These are phyloP conservation scores for Nothocercus nigrocapillus DNA, from an alignment of 2,113 vertebrate genomes.

Conservation along the genomic window DNA sequence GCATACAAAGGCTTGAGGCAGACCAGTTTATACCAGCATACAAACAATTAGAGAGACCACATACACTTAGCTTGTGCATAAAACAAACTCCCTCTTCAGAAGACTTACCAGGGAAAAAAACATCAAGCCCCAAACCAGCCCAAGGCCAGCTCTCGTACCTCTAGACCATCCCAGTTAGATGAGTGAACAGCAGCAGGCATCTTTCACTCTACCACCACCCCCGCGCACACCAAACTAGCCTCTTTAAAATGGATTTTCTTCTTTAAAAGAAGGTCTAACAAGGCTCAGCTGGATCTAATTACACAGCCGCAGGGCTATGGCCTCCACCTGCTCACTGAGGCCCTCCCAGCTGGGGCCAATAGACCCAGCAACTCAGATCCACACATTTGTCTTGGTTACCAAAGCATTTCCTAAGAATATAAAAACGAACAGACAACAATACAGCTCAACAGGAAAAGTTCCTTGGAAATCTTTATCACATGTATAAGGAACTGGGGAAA, in stretches of 20 bases:
- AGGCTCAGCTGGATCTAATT: not conserved
- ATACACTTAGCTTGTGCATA: not conserved
- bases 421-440: accelerated
- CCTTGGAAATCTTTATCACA: not conserved
- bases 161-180: not conserved
- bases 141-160: not conserved
- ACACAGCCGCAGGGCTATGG: not conserved
- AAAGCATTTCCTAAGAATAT: not conserved
- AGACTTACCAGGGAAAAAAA: not conserved
- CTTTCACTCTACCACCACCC: accelerated
- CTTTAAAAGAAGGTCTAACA: not conserved
- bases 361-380: accelerated
- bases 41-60: not conserved
- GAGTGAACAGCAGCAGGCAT: accelerated
- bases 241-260: not conserved
- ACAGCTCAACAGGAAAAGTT: accelerated
- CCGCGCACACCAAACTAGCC: not conserved
- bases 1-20: too few relatives aligned
- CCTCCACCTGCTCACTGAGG: not conserved
- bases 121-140: not conserved
- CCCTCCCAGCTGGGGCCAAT: accelerated
- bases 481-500: accelerated
- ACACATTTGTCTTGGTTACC: accelerated
- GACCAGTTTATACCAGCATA: too few relatives aligned
- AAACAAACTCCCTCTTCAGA: not conserved